These are phyloP conservation scores for Pseudois nayaur DNA, from an alignment of 2,113 vertebrate species.

Conservation along the genomic window DNA sequence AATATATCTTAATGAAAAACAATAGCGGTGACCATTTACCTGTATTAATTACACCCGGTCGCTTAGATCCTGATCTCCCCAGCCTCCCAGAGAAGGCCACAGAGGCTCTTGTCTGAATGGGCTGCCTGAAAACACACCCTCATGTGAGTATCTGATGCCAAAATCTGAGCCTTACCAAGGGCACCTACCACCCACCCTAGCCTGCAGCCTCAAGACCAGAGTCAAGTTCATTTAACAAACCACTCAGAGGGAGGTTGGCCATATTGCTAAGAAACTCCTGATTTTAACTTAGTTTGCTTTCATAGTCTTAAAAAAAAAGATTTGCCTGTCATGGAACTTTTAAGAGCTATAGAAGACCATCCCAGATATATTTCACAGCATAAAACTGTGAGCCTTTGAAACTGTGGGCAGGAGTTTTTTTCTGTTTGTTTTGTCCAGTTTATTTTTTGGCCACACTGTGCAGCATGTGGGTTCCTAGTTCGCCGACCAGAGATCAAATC, in stretches of 20 bases:
- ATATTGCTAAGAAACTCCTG: not conserved
- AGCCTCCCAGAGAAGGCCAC: not conserved
- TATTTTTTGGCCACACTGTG: not conserved
- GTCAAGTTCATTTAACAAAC: too few species aligned
- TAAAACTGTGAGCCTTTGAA: not conserved
- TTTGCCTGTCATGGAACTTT: not conserved
- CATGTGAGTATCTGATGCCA: not conserved
- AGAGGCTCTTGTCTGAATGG: not conserved
- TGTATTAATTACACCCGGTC: not conserved
- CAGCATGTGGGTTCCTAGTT: not conserved
- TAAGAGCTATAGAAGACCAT: not conserved
- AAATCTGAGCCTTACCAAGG: not conserved
- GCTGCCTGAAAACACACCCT: not conserved
- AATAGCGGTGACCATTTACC: too few species aligned
- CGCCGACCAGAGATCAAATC: not conserved
- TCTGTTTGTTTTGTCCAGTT: not conserved
- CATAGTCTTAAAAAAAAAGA: not conserved
- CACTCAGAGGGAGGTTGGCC: not conserved
- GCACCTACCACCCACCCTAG: accelerated
- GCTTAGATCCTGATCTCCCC: not conserved
- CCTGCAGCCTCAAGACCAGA: not conserved
- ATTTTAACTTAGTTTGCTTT: not conserved
- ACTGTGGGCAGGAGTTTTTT: not conserved
- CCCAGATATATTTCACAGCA: not conserved
- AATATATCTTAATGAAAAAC: not conserved